These are phyloP conservation scores for Aphelenchoides besseyi DNA, from an alignment of 1,140 invertebrate species.

Conservation along the genomic window DNA sequence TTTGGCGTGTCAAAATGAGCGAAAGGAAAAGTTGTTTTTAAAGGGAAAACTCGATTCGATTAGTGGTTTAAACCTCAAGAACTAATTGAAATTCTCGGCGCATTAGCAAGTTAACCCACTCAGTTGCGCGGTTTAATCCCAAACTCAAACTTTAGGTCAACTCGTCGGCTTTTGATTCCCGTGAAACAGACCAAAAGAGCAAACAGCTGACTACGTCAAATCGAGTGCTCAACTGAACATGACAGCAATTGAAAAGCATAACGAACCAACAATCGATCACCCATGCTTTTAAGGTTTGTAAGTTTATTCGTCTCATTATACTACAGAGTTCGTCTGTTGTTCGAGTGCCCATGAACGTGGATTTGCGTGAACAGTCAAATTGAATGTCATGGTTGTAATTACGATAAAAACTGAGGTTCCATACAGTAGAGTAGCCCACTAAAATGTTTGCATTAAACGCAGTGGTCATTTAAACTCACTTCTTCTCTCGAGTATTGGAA, in stretches of 20 bases:
- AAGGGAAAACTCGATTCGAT: no score
- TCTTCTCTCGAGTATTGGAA: conserved; percentile 39
- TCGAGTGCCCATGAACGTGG: conserved; percentile 18
- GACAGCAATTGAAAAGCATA: neutral
- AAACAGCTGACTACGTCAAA: no score
- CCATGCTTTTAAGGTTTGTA: neutral
- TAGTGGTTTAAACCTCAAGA: no score
- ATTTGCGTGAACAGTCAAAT: conserved; percentile 23
- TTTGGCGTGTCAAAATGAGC: no score
- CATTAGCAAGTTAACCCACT: no score
- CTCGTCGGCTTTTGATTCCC: no score
- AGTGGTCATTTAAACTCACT: neutral
- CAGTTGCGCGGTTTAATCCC: no score
- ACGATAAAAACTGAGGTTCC: conserved; percentile 2
- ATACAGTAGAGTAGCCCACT: conserved; percentile 35
- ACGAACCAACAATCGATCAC: neutral
- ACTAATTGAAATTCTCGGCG: no score
- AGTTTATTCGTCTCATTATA: neutral
- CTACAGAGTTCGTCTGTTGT: neutral
- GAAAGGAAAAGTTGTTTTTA: no score
- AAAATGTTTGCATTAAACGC: conserved; percentile 11
- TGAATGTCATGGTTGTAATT: conserved; percentile 27
- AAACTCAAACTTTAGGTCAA: no score
- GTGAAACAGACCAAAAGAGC: no score
- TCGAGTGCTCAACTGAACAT: neutral